Base-by-base conservation (phyloP, 1,140 invertebrate genomes). In the Sinonovacula constricta region DNA sequence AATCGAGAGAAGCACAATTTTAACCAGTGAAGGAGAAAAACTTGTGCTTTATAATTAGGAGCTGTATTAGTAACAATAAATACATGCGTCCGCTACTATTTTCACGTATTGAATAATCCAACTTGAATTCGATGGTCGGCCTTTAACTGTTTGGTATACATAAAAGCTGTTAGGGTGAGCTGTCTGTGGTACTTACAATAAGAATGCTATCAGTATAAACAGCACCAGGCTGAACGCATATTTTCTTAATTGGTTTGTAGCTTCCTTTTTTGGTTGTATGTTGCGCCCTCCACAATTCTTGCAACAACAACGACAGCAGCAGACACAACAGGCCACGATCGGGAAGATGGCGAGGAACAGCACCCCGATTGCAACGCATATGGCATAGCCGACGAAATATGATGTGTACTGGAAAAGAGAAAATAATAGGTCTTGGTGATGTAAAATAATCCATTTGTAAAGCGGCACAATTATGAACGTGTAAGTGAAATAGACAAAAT, bases 271-370 rank as follows among this genome's bases (percentile, higher is more conserved):
- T 15, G 79, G 62, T 22, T 82, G 82, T 28, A 95, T 93, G 69
- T 94, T 94, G 14, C 93, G 93, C 22, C 93, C 94, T 34, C 93
- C 95, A 90, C 94, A 96, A 74, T 93, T 94, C 22, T 95, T 95
- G n/a, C n/a, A n/a, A 62, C 86, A 89, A 82, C 94, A 94, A 76
- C 95, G 95, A 91, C 96, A 97, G 88, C 95, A 97, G 88, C 95
- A 96, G 91, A 96, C 95, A 74, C 92, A 81, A 53, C 93, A 92
- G 68, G 93, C 94, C 22, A 93, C 89, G 71, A 94, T 92, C 15
- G 94, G 94, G 78, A 95, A 91, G 54, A 94, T 83, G 30, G 94
- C 91, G 3, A 93, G 92, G 7, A 95, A 88, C 0, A 94, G 69
- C 1, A 94, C 76, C 2, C 93, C 92, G 0, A 93, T 76, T 0